Base-by-base conservation (phyloP, 2,888 invertebrate species). In the Conus canariensis region DNA sequence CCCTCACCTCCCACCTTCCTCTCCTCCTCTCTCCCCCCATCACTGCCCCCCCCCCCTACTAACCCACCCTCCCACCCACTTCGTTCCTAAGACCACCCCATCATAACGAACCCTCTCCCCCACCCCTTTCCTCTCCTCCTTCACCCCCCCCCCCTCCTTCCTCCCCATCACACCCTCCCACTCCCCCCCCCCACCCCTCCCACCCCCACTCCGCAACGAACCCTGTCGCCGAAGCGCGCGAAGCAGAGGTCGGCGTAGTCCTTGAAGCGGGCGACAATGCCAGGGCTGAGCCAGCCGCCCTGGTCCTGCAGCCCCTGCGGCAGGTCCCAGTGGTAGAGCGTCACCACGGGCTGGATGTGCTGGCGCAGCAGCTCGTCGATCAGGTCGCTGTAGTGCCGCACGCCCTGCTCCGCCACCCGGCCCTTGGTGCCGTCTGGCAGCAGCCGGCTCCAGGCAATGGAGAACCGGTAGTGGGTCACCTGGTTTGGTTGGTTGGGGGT, bases 331-430 rank as follows among this genome's bases (percentile, higher is more conserved):
- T 95, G 95, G 91, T 94, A 97, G 96, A 96, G 97, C 96, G 97
- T 97, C 16, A 97, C 95, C 91, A 96, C 93, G 1, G 98, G 97
- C 89, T 96, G 95, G 91, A 98, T 97, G 25, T 97, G 97, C 87
- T 97, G 96, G 0, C 96, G 96, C 8, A 97, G 92, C 10, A 98
- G 97, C 93, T 97, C 97, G 94, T 98, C 97, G 89, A 98, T 97
- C 83, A 98, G 96, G 92, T 97, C 97, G 94, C 97, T 97, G 95
- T 98, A 98, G 96, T 98, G 98, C 90, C 97, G 96, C 12, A 98
- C 97, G 19, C 98, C 98, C 6, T 97, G 97, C 70, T 97, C 96
- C 95, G 98, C 98, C 58, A 98, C 56, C n/a, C 30, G 19, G 64
- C 59, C 30, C 4, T n/a, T 58, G 22, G 94, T 94, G 22, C 95